Conservation (phyloP, 2,113 vertebrate genomes). For the Addax nasomaculatus region DNA sequence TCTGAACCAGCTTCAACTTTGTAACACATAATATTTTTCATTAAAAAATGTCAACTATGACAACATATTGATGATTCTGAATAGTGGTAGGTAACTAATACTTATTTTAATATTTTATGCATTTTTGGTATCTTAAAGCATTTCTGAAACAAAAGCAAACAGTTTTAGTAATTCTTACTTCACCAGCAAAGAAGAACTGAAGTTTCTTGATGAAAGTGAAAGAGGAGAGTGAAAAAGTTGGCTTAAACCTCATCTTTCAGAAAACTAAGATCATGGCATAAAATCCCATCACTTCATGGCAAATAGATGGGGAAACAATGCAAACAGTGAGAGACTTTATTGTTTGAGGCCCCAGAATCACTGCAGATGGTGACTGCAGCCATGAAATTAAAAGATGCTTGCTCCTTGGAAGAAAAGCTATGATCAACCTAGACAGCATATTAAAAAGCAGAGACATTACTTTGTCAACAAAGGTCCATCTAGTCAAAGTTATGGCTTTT, state of each 20-base stretch:
- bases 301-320: not conserved
- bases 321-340: not conserved
- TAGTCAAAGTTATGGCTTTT: not conserved
- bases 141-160: not conserved
- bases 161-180: not conserved
- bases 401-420: not conserved
- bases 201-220: not conserved
- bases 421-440: not conserved
- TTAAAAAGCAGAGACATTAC: not conserved
- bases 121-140: not conserved
- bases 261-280: not conserved
- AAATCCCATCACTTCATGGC: not conserved
- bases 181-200: not conserved
- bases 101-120: not conserved
- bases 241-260: not conserved
- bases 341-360: not conserved
- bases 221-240: not conserved
- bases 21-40: not conserved
- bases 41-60: not conserved
- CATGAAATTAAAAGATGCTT: not conserved
- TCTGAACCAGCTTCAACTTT: not conserved
- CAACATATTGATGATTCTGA: not conserved
- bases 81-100: not conserved
- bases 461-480: not conserved
- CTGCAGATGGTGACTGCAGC: not conserved